Evolutionary conservation across 2,113 vertebrate genomes (phyloP), one percentile per base, ranked within the genome.

Genomic region (Xyliphius kryptos): DNA sequence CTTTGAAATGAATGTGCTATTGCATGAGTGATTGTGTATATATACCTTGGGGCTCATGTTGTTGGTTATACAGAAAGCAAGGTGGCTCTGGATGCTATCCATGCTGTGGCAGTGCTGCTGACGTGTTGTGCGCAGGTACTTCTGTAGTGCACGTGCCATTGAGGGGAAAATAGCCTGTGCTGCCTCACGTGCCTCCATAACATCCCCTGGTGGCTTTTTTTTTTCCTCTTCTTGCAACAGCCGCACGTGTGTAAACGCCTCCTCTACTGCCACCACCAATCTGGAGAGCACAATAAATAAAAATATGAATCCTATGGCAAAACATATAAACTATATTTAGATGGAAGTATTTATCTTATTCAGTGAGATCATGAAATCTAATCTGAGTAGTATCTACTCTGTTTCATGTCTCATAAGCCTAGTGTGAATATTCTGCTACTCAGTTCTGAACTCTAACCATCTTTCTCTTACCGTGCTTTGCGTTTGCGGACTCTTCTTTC

Each of bases 21-120:
- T 41, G 40, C 20, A 26, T n/a, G 1, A 5, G 6, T 22, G 15
- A 19, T 7, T 44, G 56, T 12, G 22, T 17, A 48, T 60, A 17
- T n/a, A 10, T 37, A 32, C 3, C 69, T 46, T 72, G 97, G 94
- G 93, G 8, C 94, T 93, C 95, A 97, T 95, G 87, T 90, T 92
- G 83, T 96, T 89, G 76, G 89, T 90, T 82, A 97, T 89, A 83
- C 93, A 97, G 88, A 94, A 95, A 69, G 94, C 89, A 81, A 98
- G 83, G 69, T 97, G 95, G 74, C 94, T 91, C 82, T 97, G 87
- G 79, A 98, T 98, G 81, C 91, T 95, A 85, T 98, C 95, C 95
- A 98, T 98, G 87, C 90, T 97, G 84, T 97, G 94, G 77, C 91
- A 94, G 80, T 97, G 91, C 43, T 97, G 93, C 82, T 98, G 95